Conservation (phyloP, 2,797 vertebrate genomes). For the Jordanella pulchra region DNA sequence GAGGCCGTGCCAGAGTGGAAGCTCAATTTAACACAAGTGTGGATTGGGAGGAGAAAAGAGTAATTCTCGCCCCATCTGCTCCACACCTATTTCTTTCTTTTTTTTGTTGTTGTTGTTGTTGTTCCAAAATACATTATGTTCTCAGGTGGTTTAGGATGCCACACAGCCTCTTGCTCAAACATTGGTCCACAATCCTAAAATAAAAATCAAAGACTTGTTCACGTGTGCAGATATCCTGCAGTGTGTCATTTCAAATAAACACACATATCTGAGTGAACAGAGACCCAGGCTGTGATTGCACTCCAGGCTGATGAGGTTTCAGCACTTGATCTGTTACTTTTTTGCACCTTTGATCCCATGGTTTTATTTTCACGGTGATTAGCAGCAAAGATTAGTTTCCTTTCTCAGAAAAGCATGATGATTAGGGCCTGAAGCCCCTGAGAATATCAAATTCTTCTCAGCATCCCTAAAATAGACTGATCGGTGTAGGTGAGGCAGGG, state of each 20-base stretch:
- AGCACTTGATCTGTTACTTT: constrained; percentile 61
- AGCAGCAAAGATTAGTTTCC: constrained; percentile 41
- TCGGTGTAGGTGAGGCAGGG: constrained; percentile 1
- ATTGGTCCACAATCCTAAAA: constrained; percentile 12
- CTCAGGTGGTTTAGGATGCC: constrained; percentile 39
- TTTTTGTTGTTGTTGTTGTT: not conserved
- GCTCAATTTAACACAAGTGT: constrained; percentile 74
- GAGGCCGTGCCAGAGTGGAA: constrained; percentile 60
- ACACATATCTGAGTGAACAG: constrained; percentile 3
- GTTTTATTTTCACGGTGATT: constrained; percentile 28
- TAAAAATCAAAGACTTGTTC: constrained; percentile 11
- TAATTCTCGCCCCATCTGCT: constrained; percentile 61
- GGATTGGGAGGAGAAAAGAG: constrained; percentile 52
- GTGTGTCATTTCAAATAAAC: constrained; percentile 4
- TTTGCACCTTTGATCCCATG: constrained; percentile 69
- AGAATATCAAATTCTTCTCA: constrained; percentile 28
- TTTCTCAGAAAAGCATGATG: constrained; percentile 50
- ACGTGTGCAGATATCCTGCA: constrained; percentile 2
- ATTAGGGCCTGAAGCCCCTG: constrained; percentile 46
- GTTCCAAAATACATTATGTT: constrained; percentile 20
- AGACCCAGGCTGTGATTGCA: constrained; percentile 42
- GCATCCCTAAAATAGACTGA: constrained; percentile 39
- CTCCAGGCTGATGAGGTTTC: constrained; percentile 53
- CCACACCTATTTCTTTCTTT: constrained; percentile 31
- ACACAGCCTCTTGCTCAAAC: constrained; percentile 21